Evolutionary conservation across 2,113 vertebrate genomes (phyloP).

Genomic region (Peucedramus taeniatus): DNA sequence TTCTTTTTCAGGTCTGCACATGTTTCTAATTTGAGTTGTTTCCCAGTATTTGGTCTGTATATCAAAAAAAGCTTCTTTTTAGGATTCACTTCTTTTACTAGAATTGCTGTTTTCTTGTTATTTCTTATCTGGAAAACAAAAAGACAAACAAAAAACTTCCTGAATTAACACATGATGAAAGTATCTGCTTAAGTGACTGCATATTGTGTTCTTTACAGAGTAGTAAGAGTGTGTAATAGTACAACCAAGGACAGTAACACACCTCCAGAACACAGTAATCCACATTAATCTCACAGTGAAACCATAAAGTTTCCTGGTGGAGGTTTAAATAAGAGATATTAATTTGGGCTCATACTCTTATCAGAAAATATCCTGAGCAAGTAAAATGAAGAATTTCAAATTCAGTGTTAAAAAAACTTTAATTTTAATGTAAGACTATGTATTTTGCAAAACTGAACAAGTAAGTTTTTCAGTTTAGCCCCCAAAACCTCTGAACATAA

Average conservation of each 20-base stretch:
- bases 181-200: background rate
- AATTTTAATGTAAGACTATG: background rate
- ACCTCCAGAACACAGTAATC: background rate
- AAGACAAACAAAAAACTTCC: background rate
- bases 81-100: constrained; percentile 93
- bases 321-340: background rate
- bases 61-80: constrained; percentile 97
- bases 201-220: background rate
- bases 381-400: background rate
- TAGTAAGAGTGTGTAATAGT: accelerated
- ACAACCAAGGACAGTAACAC: background rate
- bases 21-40: constrained; percentile 93
- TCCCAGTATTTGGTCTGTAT: constrained; percentile 94
- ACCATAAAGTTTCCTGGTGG: background rate
- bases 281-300: background rate
- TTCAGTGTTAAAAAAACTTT: accelerated
- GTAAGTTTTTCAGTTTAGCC: background rate
- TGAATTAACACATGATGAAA: background rate
- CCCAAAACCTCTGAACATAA: background rate
- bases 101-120: constrained; percentile 93
- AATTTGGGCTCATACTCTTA: background rate
- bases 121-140: constrained; percentile 83
- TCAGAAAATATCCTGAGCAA: background rate
- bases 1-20: constrained; percentile 93
- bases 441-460: background rate